Evolutionary conservation across 2,113 vertebrate genomes (phyloP).

Genomic region (Cyprinodon brontotheroides): DNA sequence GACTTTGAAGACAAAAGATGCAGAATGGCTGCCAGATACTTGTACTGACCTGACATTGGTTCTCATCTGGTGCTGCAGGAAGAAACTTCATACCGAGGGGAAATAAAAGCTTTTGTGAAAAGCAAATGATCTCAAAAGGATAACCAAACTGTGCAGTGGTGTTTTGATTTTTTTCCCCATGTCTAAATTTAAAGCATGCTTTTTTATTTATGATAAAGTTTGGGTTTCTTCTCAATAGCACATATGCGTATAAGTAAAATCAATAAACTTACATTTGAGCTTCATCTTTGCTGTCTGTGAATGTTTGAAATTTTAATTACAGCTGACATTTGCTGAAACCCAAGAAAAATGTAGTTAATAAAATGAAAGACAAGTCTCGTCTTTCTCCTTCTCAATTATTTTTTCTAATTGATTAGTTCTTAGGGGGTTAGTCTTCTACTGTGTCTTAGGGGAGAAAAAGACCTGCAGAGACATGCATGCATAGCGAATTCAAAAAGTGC

Average conservation of each 20-base stretch:
- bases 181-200: no score
- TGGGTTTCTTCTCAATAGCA: background rate
- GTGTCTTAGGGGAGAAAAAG: no score
- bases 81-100: background rate
- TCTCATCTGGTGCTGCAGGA: background rate
- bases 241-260: background rate
- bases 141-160: no score
- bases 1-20: background rate
- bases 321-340: background rate
- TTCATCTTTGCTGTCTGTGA: background rate
- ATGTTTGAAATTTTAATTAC: background rate
- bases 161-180: no score
- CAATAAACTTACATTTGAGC: background rate
- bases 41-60: background rate
- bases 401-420: constrained; percentile 17
- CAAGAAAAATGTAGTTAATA: background rate
- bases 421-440: constrained; percentile 1
- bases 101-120: no score
- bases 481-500: no score
- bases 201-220: background rate
- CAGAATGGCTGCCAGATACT: background rate
- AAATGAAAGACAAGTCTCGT: constrained; percentile 1
- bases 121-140: no score
- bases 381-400: constrained; percentile 23
- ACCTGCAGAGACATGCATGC: no score